Conservation (phyloP, 2,888 invertebrate genomes). For the Trichacis sp. region DNA sequence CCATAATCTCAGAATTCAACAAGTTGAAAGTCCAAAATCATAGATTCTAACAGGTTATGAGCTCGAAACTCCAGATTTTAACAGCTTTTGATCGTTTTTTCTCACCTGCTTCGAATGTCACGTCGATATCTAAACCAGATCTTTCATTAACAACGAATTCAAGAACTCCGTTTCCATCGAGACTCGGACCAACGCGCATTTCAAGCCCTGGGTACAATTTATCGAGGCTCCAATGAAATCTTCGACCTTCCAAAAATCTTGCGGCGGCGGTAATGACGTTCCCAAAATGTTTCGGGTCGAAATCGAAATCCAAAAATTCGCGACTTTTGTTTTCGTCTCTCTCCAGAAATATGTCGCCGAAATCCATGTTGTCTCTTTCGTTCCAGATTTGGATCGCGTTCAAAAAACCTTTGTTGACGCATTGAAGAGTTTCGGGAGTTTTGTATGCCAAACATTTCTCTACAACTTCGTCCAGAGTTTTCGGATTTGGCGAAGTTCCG, state of each 20-base stretch:
- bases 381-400: conserved; percentile 77
- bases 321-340: conserved; percentile 75
- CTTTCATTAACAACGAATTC: conserved; percentile 79
- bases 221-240: conserved; percentile 81
- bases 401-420: conserved; percentile 79
- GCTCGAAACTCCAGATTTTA: too few relatives aligned
- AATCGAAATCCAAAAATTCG: conserved; percentile 77
- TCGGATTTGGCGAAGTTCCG: too few relatives aligned
- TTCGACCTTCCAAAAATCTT: conserved; percentile 75
- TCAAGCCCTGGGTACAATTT: conserved; percentile 80
- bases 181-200: conserved; percentile 81
- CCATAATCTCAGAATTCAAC: too few relatives aligned
- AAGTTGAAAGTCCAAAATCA: too few relatives aligned
- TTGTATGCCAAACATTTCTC: conserved; percentile 14
- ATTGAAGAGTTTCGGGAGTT: conserved; percentile 68
- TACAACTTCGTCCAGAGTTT: too few relatives aligned
- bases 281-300: conserved; percentile 81
- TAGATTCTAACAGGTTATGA: too few relatives aligned
- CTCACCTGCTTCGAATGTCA: too few relatives aligned
- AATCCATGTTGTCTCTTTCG: conserved; percentile 76
- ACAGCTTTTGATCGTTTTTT: too few relatives aligned
- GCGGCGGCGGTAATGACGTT: conserved; percentile 68
- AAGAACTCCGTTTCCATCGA: conserved; percentile 77
- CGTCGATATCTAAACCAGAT: too few relatives aligned
- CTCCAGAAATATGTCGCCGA: conserved; percentile 75